Evolutionary conservation across 2,113 vertebrate genomes (phyloP).

Genomic region (Nettapus auritus): DNA sequence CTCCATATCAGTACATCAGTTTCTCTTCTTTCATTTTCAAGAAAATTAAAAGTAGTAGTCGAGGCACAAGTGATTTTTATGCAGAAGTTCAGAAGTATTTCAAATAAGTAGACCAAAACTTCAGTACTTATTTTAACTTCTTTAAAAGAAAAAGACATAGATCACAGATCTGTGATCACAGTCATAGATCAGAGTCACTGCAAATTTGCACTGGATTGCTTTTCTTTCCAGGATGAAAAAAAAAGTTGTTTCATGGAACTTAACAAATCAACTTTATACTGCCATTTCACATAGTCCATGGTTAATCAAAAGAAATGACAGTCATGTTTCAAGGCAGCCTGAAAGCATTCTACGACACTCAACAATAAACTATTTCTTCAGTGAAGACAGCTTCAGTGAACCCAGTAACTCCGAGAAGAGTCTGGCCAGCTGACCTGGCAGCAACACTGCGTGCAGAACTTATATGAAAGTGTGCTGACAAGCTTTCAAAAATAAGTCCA

Average conservation of each 20-base stretch:
- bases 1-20: not conserved
- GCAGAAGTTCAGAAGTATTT: slow-evolving; percentile 30
- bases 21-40: not conserved
- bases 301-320: not conserved
- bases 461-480: slow-evolving; percentile 15
- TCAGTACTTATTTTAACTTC: not conserved
- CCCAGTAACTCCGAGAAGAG: not conserved
- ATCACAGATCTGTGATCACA: not conserved
- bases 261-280: not conserved
- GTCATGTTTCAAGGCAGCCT: not conserved
- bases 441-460: not conserved
- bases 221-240: not conserved
- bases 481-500: slow-evolving; percentile 19
- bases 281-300: not conserved
- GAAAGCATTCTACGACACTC: not conserved
- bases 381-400: not conserved
- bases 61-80: slow-evolving; percentile 61
- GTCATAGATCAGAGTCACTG: slow-evolving; percentile 1
- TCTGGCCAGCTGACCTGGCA: not conserved
- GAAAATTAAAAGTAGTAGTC: slow-evolving; percentile 19
- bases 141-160: not conserved
- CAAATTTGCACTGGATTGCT: not conserved
- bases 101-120: not conserved
- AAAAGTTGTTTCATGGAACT: not conserved
- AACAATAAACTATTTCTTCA: not conserved